These are phyloP conservation scores for Petaurus breviceps DNA, from an alignment of 2,113 vertebrate genomes.

Conservation along the genomic window DNA sequence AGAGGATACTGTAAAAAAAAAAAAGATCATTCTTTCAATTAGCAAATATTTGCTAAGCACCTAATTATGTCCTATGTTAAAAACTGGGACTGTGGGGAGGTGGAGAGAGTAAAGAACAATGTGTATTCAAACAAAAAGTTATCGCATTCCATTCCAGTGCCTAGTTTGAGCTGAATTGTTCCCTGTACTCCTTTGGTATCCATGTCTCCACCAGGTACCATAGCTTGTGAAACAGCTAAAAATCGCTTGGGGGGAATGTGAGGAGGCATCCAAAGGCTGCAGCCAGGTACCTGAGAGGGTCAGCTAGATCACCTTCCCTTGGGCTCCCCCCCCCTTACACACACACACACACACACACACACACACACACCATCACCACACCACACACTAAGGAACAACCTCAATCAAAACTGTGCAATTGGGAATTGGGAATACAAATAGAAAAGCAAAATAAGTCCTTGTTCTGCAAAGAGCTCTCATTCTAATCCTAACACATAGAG, in stretches of 20 bases:
- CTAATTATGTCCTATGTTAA: not conserved
- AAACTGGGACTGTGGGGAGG: not conserved
- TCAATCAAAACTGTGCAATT: not conserved
- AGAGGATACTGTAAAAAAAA: not conserved
- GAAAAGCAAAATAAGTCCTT: not conserved
- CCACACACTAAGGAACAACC: not conserved
- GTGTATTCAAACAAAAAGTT: not conserved
- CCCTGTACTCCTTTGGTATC: not conserved
- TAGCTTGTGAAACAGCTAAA: not conserved
- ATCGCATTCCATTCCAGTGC: not conserved
- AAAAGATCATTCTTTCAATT: not conserved
- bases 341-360: not conserved
- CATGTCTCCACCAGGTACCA: not conserved
- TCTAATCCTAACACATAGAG: not conserved
- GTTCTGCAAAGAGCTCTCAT: not conserved
- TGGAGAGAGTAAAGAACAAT: not conserved
- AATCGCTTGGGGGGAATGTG: fast-evolving
- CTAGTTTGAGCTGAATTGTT: not conserved
- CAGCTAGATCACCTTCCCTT: not conserved
- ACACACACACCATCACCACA: not conserved
- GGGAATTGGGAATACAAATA: not conserved
- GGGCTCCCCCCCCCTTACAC: not conserved
- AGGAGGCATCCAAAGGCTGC: not conserved
- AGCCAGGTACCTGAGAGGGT: not conserved
- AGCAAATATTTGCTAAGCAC: not conserved